Evolutionary conservation across 2,113 vertebrate species (phyloP), one percentile per base, ranked within the genome.

Genomic region (Fulica atra): DNA sequence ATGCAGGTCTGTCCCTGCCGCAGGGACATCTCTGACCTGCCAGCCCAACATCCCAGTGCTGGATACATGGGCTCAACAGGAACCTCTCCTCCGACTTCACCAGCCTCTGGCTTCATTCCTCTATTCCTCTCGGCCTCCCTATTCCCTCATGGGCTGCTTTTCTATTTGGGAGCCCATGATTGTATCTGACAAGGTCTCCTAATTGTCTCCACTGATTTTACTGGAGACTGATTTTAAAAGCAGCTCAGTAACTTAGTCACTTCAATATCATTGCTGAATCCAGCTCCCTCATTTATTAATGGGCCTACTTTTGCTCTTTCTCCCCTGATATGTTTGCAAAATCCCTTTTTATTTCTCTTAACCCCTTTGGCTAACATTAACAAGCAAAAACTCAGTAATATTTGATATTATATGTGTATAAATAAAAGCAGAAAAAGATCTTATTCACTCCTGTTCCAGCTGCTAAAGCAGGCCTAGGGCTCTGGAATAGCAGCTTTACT

Each of bases 391-490:
- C 77, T 79, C 89, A 95, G 91, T 95, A 92, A 82, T 92, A 84
- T 77, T 89, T 96, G 93, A 96, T 97, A 97, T 73, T 96, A 95
- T 91, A 81, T 94, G 92, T 94, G 87, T 95, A 96, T 95, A 86
- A 94, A 92, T 90, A 92, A 96, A 96, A 96, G 92, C 92, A 84
- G 84, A 21, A 77, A 91, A 92, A 88, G 87, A 95, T 95, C 95
- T 97, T 77, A 16, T 78, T 96, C 95, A 95, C 93, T 90, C 33
- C 71, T 97, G 83, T 83, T 92, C 78, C 38, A 69, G 96, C 88
- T 93, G 54, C 93, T n/a, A 63, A 91, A 95, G 94, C 90, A 93
- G 96, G 97, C 97, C 92, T 93, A 86, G 95, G 96, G 97, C 92
- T 83, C 51, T 69, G 93, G 94, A 97, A 96, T 82, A 97, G 96